phyloP scores from a whole-genome alignment of 2,888 invertebrate species.

The Phyllotreta striolata region DNA sequence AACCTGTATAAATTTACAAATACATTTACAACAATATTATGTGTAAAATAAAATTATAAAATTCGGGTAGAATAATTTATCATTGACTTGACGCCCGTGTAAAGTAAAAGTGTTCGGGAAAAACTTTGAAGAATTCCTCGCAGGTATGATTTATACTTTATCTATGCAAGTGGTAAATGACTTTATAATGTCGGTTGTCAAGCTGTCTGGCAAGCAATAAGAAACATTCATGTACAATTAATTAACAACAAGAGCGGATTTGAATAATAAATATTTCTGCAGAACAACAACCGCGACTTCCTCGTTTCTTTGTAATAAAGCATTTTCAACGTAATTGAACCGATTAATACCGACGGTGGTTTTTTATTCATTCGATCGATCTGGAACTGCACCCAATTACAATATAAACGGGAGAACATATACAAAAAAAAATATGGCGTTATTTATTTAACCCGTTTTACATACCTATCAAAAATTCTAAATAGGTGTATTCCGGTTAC shows the following conservation, averaged over 20 bases:
- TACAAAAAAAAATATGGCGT: conserved; percentile 5
- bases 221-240: conserved; percentile 37
- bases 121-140: not conserved
- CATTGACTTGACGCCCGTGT: not conserved
- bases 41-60: no score
- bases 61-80: no score
- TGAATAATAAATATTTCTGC: conserved; percentile 41
- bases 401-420: not conserved
- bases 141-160: conserved; percentile 6
- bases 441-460: conserved; percentile 16
- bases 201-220: conserved; percentile 30
- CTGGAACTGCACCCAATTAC: conserved; percentile 19
- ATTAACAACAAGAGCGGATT: conserved; percentile 40
- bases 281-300: conserved; percentile 40
- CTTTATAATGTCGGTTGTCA: conserved; percentile 34
- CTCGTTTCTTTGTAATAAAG: conserved; percentile 35
- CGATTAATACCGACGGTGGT: conserved; percentile 33
- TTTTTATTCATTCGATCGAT: conserved; percentile 25
- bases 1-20: no score
- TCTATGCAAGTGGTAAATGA: conserved; percentile 22
- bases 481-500: conserved; percentile 16
- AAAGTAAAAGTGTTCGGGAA: not conserved
- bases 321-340: conserved; percentile 41
- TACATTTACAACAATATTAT: no score
- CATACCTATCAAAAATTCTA: conserved; percentile 16